Evolutionary conservation across 2,113 vertebrate genomes (phyloP).

Genomic region (Sula dactylatra): DNA sequence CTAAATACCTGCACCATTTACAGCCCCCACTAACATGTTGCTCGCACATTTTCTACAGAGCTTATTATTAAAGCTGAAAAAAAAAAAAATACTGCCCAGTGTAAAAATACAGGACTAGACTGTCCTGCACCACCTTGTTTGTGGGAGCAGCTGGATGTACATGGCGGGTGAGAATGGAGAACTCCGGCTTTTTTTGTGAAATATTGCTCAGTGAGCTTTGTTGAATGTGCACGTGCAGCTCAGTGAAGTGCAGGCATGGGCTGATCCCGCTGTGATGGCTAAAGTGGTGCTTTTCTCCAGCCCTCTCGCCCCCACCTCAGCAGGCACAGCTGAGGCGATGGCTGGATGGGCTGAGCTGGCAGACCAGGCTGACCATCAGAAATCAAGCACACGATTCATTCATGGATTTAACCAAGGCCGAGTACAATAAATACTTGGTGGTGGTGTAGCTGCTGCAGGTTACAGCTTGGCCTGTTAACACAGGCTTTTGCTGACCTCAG

Average conservation of each 20-base stretch:
- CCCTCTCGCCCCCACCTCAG: rapidly evolving
- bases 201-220: neutral
- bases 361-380: neutral
- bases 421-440: neutral
- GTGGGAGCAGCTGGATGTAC: neutral
- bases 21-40: neutral
- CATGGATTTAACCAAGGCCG: neutral
- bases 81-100: neutral
- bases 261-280: neutral
- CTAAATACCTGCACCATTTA: neutral
- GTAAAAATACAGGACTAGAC: neutral
- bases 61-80: neutral
- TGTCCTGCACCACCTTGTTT: neutral
- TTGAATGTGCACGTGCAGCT: neutral
- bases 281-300: neutral
- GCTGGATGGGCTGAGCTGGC: neutral
- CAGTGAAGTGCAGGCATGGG: neutral
- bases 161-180: neutral
- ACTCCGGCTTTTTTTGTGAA: neutral
- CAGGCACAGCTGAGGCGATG: neutral
- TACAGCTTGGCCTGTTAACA: rapidly evolving
- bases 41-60: neutral
- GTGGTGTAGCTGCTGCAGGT: neutral
- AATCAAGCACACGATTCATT: rapidly evolving
- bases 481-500: neutral